Percentiles rank a stretch among this genome's conserved stretches.
These are phyloP conservation scores for Manacus vitellinus DNA, from an alignment of 2,113 vertebrate species.

Conservation along the genomic window DNA sequence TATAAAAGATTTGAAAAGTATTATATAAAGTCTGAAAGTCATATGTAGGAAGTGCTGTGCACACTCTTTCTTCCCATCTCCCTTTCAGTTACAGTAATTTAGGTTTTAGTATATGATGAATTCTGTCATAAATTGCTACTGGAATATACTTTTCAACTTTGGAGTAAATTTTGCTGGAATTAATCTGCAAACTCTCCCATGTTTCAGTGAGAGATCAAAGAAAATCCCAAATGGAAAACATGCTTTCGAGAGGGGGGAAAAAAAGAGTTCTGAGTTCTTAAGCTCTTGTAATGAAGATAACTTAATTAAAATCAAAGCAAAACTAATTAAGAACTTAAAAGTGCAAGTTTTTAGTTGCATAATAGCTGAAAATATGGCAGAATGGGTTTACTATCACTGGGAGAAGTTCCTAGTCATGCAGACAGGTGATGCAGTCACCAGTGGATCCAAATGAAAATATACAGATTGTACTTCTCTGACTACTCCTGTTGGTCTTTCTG, in stretches of 20 bases:
- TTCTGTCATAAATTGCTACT: constrained; percentile 11
- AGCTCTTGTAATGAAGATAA: constrained; percentile 30
- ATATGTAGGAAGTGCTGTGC: not conserved
- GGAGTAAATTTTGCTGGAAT: constrained; percentile 37
- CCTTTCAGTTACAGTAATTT: constrained; percentile 35
- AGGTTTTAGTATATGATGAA: constrained; percentile 1
- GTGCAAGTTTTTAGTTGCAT: not conserved
- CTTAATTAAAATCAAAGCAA: constrained; percentile 63
- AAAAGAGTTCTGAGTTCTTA: not conserved
- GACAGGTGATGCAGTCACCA: not conserved
- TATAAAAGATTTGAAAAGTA: not conserved
- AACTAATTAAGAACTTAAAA: constrained; percentile 50
- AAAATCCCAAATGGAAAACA: constrained; percentile 57
- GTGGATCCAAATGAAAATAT: not conserved
- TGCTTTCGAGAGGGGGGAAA: not conserved
- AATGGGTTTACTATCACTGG: not conserved
- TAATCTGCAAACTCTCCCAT: constrained; percentile 16
- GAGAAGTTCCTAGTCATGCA: not conserved
- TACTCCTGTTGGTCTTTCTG: not conserved
- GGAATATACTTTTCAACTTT: not conserved
- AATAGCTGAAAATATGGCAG: not conserved
- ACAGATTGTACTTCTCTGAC: not conserved
- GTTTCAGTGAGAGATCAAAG: constrained; percentile 55
- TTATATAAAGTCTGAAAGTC: not conserved
- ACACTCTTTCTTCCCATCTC: not conserved